Percentiles rank a stretch among this genome's conserved stretches.
Evolutionary conservation across 1,140 invertebrate genomes (phyloP).

Genomic region (Holcopasites calliopsidis): DNA sequence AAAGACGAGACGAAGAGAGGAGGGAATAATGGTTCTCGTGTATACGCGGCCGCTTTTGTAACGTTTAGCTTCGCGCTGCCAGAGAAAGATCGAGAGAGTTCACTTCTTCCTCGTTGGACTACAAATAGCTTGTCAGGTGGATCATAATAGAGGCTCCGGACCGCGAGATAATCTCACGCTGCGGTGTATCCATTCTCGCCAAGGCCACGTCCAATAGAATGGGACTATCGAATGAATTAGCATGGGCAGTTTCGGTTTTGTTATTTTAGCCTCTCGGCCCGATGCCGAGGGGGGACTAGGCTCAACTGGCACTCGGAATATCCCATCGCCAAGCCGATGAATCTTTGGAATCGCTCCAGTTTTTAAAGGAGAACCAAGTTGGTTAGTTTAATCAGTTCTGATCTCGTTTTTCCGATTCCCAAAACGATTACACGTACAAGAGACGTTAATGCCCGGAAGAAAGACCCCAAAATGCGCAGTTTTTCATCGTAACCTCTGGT

Average conservation of each 20-base stretch:
- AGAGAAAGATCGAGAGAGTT: constrained; percentile 20
- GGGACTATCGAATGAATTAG: constrained; percentile 23
- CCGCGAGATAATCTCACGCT: constrained; percentile 70
- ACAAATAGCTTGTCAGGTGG: constrained; percentile 74
- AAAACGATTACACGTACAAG: no score
- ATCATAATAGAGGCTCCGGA: constrained; percentile 72
- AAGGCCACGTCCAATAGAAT: background rate
- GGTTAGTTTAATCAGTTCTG: no score
- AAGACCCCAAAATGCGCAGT: no score
- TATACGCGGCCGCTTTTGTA: constrained; percentile 46
- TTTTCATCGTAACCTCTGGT: background rate
- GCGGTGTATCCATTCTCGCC: constrained; percentile 14
- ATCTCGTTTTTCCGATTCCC: no score
- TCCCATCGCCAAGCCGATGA: no score
- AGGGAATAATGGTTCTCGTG: background rate
- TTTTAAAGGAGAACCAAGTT: no score
- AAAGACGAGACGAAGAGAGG: background rate
- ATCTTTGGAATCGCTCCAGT: no score
- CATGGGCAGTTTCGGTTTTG: no score
- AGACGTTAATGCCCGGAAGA: background rate
- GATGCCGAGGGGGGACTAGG: no score
- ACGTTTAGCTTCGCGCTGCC: constrained; percentile 38
- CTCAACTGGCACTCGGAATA: no score
- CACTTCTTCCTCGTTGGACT: constrained; percentile 59
- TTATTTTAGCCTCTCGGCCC: no score